A percentile compares a stretch with the other conserved stretches of the same genome.
Evolutionary conservation across 2,888 invertebrate species (phyloP).

Genomic region (Volucella inflata): DNA sequence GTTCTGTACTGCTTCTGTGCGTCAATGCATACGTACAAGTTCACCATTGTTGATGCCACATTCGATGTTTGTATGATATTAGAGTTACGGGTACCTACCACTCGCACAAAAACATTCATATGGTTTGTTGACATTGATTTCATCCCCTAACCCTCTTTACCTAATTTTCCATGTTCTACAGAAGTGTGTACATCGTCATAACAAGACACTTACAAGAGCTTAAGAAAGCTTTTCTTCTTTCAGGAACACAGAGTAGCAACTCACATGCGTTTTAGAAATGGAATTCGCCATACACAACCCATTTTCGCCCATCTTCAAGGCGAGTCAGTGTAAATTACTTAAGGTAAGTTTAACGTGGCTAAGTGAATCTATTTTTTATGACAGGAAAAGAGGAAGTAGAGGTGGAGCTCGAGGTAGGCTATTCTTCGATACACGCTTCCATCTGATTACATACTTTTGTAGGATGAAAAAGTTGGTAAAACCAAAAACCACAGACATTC

Average conservation of each 20-base stretch:
- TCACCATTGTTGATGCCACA: too few relatives aligned
- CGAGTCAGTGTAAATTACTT: too few relatives aligned
- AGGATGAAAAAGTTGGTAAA: background rate
- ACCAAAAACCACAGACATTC: conserved; percentile 20
- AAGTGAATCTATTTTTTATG: background rate
- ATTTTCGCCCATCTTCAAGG: too few relatives aligned
- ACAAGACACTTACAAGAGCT: conserved; percentile 42
- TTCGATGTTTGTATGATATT: too few relatives aligned
- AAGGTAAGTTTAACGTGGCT: background rate
- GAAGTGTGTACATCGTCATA: conserved; percentile 33
- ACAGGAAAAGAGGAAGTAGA: background rate
- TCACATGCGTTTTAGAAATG: conserved; percentile 5
- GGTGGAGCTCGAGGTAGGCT: too few relatives aligned
- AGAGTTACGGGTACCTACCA: too few relatives aligned
- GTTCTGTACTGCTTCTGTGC: too few relatives aligned
- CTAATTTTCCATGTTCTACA: conserved; percentile 4
- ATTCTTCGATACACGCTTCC: background rate
- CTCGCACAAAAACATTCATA: background rate
- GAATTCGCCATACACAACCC: too few relatives aligned
- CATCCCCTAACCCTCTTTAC: background rate
- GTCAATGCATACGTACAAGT: too few relatives aligned
- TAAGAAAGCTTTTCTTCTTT: conserved; percentile 49
- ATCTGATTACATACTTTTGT: background rate
- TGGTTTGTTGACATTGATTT: conserved; percentile 41
- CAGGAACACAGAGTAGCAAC: background rate